Evolutionary conservation across 2,113 vertebrate genomes (phyloP), one percentile per base, ranked within the genome.

Genomic region (Hippocampus guttulatus): DNA sequence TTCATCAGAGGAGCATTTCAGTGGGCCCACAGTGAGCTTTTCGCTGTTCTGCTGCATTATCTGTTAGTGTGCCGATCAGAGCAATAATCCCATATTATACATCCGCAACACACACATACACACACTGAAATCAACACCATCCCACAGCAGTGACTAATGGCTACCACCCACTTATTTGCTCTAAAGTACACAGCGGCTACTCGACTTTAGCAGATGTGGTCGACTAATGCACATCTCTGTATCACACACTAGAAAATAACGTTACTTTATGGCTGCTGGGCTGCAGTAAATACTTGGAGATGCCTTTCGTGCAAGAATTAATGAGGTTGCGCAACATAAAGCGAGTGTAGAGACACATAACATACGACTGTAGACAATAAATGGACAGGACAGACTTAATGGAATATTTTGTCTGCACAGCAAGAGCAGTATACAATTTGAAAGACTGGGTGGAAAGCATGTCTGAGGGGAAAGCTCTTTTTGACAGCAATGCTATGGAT

Each of bases 131-230:
- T 81, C 77, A 85, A 76, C 82, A 88, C 76, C 84, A 83, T 52
- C 75, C 79, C 81, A 47, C 81, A 81, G 69, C 74, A 75, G 75
- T 88, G 87, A 86, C 80, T 89, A 88, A 89, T 89, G 75, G 84
- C 78, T 76, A 82, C 86, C 85, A 78, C 81, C 86, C 79, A 87
- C 86, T 75, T 72, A 80, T 76, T 77, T 74, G 71, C 75, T 75
- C 74, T 79, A 70, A 87, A 88, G 77, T 79, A 82, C 74, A 83
- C 75, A 77, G 78, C 73, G 64, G 79, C 74, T 76, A 81, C 82
- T 84, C 87, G 69, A 85, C 23, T 73, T 77, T 70, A 77, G 55
- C 71, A 73, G 70, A 85, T 70, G 64, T 58, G 69, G 63, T 77
- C 66, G 75, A 73, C 68, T 86, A 82, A 82, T 84, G 81, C 67